Base-by-base conservation (phyloP, 1,140 invertebrate species). In the Aphelinus atriplicis region DNA sequence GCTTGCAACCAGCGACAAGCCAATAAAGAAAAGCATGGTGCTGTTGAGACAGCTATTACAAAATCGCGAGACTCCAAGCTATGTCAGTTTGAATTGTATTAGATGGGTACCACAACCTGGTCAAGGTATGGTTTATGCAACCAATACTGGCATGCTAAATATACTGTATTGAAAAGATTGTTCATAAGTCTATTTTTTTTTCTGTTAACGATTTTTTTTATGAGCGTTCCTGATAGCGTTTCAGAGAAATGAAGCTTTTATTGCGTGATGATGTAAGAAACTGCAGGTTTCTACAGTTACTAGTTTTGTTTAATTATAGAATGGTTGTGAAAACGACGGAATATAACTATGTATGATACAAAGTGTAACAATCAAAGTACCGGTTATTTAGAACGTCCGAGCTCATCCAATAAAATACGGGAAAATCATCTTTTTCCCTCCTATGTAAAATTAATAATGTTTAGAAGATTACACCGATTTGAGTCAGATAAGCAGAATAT, bases 61-160 rank as follows among this genome's bases (percentile, higher is more conserved):
- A 79, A 89, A 89, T 83, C 78, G 82, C 3, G 88, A 93, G 87
- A 82, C 89, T 53, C 79, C 90, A 45, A 91, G 88, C 67, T 90
- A 89, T 80, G 92, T 90, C 68, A 95, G 92, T 83, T 88, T 96
- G 7, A 96, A 96, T 88, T 95, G 94, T 78, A 93, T 95, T 50
- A 89, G 93, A 66, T 96, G 95, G 95, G 90, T 94, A 26, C 95
- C 95, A 0, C 90, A 91, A 47, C 90, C 94, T 9, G 95, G 95
- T 0, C 93, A 95, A 83, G 95, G 95, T 1, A 89, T 96, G 65
- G 93, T 95, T 50, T 96, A 95, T 86, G 95, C 94, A 2, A 96
- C 95, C 57, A 96, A 95, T 81, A 93, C 92, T 58, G 95, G 95
- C 65, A 92, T 94, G 81, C 89, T 96, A 7, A 92, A 92, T 79